These are phyloP conservation scores for Leptinotarsa haldemani DNA, from an alignment of 2,888 invertebrate genomes.

Conservation along the genomic window DNA sequence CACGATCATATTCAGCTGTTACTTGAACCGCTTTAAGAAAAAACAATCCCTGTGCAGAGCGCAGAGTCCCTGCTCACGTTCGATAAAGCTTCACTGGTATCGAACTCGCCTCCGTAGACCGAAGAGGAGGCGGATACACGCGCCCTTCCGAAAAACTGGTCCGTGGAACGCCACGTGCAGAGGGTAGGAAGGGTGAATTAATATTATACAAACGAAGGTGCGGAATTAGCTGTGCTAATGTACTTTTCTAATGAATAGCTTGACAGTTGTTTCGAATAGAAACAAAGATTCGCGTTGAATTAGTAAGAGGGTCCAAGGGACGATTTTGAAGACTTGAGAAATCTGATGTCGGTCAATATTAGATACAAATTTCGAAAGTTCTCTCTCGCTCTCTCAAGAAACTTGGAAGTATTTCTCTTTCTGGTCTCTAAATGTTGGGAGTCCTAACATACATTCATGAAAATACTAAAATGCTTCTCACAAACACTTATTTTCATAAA, in stretches of 20 bases:
- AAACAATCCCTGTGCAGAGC: background rate
- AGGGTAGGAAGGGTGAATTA: background rate
- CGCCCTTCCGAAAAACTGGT: constrained; percentile 10
- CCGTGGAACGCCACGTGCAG: background rate
- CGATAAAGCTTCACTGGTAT: constrained; percentile 12
- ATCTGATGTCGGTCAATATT: too few species aligned
- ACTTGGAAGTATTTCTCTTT: too few species aligned
- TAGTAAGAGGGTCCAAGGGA: background rate
- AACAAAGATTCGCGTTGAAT: background rate
- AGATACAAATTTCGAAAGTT: too few species aligned
- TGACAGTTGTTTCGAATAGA: background rate
- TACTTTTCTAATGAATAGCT: background rate
- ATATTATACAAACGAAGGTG: background rate
- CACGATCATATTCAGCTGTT: too few species aligned
- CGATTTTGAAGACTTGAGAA: too few species aligned
- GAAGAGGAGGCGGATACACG: background rate
- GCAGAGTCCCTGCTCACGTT: background rate
- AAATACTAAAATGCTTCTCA: too few species aligned
- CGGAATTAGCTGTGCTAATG: background rate
- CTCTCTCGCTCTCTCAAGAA: too few species aligned
- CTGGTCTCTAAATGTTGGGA: too few species aligned
- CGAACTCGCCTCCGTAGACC: constrained; percentile 2
- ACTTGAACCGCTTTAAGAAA: too few species aligned
- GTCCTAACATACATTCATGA: too few species aligned
- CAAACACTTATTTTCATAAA: too few species aligned